phyloP scores from a whole-genome alignment of 2,888 invertebrate species.

The Xanthia icteritia region DNA sequence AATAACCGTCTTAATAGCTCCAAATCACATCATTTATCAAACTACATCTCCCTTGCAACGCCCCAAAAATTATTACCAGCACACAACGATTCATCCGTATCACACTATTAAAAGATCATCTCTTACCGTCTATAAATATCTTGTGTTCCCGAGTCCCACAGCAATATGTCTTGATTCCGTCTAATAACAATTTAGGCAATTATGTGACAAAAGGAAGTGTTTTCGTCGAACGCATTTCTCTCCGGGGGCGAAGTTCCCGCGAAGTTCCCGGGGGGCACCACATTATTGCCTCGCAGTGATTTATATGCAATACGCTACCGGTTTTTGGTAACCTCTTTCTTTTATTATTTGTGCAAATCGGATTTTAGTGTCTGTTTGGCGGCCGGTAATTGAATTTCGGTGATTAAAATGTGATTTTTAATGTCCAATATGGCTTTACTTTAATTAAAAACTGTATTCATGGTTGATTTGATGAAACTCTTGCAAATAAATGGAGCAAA shows the following conservation, averaged over 20 bases:
- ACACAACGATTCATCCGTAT: slow-evolving; percentile 75
- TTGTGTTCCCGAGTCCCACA: slow-evolving; percentile 72
- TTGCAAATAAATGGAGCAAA: slow-evolving; percentile 3
- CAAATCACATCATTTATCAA: slow-evolving; percentile 67
- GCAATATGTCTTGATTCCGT: slow-evolving; percentile 90
- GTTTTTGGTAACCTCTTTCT: slow-evolving; percentile 72
- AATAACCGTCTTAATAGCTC: slow-evolving; percentile 53
- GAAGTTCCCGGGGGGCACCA: slow-evolving; percentile 78
- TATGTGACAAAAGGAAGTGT: slow-evolving; percentile 90
- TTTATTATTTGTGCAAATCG: slow-evolving; percentile 55
- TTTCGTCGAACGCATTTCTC: slow-evolving; percentile 84
- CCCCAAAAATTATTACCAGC: slow-evolving; percentile 70
- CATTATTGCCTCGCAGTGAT: slow-evolving; percentile 88
- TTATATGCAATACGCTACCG: slow-evolving; percentile 83
- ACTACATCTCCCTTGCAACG: slow-evolving; percentile 62
- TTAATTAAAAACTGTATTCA: slow-evolving; percentile 44
- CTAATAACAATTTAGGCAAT: slow-evolving; percentile 90
- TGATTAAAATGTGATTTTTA: slow-evolving; percentile 36
- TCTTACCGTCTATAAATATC: slow-evolving; percentile 86
- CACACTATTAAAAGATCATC: slow-evolving; percentile 87
- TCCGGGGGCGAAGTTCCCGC: slow-evolving; percentile 62
- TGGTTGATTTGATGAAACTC: slow-evolving; percentile 22
- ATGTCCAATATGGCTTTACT: slow-evolving; percentile 1
- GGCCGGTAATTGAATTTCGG: slow-evolving; percentile 53
- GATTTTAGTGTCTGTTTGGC: slow-evolving; percentile 34